A percentile compares a stretch with the other conserved stretches of the same genome.
phyloP scores from a whole-genome alignment of 2,113 vertebrate genomes.

The Aplodontia rufa region DNA sequence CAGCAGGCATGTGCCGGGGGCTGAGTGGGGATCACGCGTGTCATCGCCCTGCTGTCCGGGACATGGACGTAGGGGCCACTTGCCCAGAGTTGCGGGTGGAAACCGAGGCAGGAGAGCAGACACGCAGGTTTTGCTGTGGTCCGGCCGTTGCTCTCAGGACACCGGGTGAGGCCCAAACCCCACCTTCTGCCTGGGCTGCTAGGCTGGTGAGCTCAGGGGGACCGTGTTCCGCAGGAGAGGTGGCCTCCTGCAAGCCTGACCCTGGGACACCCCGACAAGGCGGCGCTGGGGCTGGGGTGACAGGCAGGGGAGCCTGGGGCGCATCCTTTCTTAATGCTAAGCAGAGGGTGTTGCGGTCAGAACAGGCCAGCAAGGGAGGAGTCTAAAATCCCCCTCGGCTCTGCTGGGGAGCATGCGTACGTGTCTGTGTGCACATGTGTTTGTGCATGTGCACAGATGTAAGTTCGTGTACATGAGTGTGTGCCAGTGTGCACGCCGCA shows the following conservation, averaged over 20 bases:
- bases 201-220: fast-evolving
- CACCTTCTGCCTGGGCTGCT: fast-evolving
- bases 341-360: not conserved
- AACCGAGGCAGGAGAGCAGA: not conserved
- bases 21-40: fast-evolving
- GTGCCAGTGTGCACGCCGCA: not conserved
- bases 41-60: fast-evolving
- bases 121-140: too few species aligned
- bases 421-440: too few species aligned
- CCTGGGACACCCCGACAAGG: too few species aligned
- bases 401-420: not conserved
- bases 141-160: not conserved
- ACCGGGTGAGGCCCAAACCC: fast-evolving
- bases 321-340: not conserved
- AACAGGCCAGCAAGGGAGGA: not conserved
- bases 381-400: not conserved
- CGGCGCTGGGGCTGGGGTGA: not conserved
- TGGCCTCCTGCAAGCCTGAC: not conserved
- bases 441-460: fast-evolving
- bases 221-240: not conserved
- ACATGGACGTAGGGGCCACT: fast-evolving
- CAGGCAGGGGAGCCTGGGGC: too few species aligned
- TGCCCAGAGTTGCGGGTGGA: not conserved
- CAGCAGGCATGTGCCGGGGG: fast-evolving
- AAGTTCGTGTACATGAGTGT: too few species aligned